Evolutionary conservation across 2,888 invertebrate species (phyloP).

Genomic region (Lithophane semibrunnea): DNA sequence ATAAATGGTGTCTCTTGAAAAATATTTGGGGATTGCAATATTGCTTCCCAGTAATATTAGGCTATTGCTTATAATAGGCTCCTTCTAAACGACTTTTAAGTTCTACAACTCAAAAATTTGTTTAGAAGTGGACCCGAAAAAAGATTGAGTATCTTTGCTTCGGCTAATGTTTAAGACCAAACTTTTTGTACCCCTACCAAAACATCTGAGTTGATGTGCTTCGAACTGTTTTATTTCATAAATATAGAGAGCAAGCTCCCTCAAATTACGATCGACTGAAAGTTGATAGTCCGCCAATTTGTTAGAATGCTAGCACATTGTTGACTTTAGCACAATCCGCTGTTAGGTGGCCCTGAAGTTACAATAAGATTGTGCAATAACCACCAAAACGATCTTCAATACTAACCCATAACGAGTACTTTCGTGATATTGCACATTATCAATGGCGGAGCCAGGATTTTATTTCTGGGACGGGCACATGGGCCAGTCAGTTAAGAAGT

Average conservation of each 20-base stretch:
- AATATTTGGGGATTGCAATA: background rate
- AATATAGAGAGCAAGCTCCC: background rate
- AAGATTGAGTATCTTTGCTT: background rate
- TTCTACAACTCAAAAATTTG: background rate
- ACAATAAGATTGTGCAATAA: background rate
- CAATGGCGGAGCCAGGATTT: too few species aligned
- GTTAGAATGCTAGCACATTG: background rate
- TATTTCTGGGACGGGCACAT: too few species aligned
- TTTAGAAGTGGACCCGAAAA: background rate
- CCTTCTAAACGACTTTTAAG: background rate
- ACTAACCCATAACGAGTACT: background rate
- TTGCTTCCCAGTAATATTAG: background rate
- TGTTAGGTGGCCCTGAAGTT: background rate
- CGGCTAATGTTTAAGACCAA: background rate
- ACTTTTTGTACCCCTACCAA: background rate
- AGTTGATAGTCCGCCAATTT: background rate
- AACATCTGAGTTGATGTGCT: background rate
- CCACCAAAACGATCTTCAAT: background rate
- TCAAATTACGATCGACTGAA: background rate
- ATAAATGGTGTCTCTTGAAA: background rate
- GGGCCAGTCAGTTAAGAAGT: too few species aligned
- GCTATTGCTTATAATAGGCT: background rate
- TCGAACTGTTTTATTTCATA: background rate
- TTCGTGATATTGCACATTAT: too few species aligned
- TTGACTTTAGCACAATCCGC: background rate